Percentiles rank a stretch among this genome's conserved stretches.
Conservation (phyloP, 2,888 invertebrate species). For the Machimus rusticus region DNA sequence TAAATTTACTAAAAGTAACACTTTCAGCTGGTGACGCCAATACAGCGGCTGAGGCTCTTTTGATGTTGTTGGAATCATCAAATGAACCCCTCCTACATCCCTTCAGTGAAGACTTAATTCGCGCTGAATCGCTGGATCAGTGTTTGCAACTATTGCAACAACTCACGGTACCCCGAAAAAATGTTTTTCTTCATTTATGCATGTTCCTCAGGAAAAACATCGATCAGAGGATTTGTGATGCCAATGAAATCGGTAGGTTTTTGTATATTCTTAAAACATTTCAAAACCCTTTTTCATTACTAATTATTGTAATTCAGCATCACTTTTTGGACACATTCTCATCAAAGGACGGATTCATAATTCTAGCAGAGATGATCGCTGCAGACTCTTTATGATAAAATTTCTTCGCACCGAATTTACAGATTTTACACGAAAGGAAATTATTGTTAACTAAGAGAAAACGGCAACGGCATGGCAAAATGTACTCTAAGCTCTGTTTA, state of each 20-base stretch:
- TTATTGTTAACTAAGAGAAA: neutral
- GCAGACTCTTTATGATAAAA: slow-evolving; percentile 57
- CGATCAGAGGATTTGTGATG: slow-evolving; percentile 73
- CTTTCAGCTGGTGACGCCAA: slow-evolving; percentile 82
- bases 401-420: slow-evolving; percentile 55
- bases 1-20: neutral
- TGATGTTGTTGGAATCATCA: slow-evolving; percentile 86
- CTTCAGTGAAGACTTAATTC: slow-evolving; percentile 80
- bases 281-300: neutral
- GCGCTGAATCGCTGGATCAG: slow-evolving; percentile 78
- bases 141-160: slow-evolving; percentile 84
- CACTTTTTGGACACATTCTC: slow-evolving; percentile 83
- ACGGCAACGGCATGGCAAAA: neutral
- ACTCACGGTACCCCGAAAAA: slow-evolving; percentile 79
- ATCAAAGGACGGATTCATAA: slow-evolving; percentile 65
- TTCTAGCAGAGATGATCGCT: slow-evolving; percentile 54
- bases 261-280: too few relatives aligned
- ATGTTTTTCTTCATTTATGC: slow-evolving; percentile 85
- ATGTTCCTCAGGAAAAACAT: slow-evolving; percentile 73
- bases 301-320: slow-evolving; percentile 65
- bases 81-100: slow-evolving; percentile 92
- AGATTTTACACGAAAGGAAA: neutral
- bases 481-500: neutral
- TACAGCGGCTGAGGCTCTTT: slow-evolving; percentile 89
- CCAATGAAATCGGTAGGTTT: slow-evolving; percentile 75